These are phyloP conservation scores for Acrobasis consociella DNA, from an alignment of 2,888 invertebrate species.

Conservation along the genomic window DNA sequence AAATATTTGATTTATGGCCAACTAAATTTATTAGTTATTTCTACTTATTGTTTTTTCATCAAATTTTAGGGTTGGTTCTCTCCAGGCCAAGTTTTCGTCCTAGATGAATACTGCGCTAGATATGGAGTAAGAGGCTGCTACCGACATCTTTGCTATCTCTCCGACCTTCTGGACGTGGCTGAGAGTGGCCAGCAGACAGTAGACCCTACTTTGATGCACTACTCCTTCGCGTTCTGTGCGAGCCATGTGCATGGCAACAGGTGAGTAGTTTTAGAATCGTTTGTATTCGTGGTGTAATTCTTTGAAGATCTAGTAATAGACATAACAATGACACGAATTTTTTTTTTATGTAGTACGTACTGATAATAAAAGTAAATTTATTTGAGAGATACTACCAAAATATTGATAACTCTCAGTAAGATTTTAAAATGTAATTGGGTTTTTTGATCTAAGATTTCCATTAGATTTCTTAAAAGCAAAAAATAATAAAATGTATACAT, in stretches of 20 bases:
- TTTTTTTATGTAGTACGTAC: background rate
- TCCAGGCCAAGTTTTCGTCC: constrained; percentile 98
- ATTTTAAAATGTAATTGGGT: too few species aligned
- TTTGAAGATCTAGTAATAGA: background rate
- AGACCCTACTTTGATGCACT: constrained; percentile 99
- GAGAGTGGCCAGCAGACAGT: constrained; percentile 96
- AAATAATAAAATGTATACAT: constrained; percentile 9
- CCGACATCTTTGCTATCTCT: constrained; percentile 97
- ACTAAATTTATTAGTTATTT: too few species aligned
- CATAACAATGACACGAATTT: background rate
- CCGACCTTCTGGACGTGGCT: constrained; percentile 96
- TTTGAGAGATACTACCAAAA: too few species aligned
- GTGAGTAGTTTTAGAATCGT: constrained; percentile 75
- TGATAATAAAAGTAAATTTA: too few species aligned
- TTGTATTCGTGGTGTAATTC: constrained; percentile 5
- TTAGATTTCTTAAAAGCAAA: background rate
- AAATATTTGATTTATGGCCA: too few species aligned
- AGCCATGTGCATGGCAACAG: constrained; percentile 99
- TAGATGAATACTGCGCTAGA: constrained; percentile 98
- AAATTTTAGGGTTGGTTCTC: constrained; percentile 97
- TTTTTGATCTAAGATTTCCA: background rate
- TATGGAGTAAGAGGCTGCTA: constrained; percentile 99
- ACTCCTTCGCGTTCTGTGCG: constrained; percentile 99
- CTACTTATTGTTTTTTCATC: background rate
- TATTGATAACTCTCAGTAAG: too few species aligned